phyloP scores from a whole-genome alignment of 2,113 vertebrate species.

The Saimiri boliviensis region DNA sequence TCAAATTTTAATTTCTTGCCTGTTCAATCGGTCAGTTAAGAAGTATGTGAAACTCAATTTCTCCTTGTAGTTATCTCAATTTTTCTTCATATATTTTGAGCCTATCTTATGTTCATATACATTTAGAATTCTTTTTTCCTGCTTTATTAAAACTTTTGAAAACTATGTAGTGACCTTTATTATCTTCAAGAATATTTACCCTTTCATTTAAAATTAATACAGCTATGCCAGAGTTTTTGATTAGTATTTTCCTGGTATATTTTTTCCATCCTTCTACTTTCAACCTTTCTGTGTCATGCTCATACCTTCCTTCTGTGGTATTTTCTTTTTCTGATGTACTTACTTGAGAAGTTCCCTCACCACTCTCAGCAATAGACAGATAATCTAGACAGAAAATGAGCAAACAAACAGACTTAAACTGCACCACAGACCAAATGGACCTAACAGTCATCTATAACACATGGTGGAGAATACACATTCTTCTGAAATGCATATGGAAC shows the following conservation, averaged over 20 bases:
- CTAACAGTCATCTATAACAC: not conserved
- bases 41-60: not conserved
- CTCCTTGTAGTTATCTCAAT: not conserved
- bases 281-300: not conserved
- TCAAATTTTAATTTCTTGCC: not conserved
- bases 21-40: not conserved
- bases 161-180: not conserved
- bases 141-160: not conserved
- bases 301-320: not conserved
- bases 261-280: not conserved
- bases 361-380: not conserved
- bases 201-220: not conserved
- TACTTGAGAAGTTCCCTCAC: not conserved
- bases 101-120: not conserved
- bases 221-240: not conserved
- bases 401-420: not conserved
- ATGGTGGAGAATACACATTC: not conserved
- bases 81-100: not conserved
- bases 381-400: not conserved
- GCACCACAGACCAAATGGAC: not conserved
- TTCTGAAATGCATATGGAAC: not conserved
- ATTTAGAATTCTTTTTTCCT: slow-evolving; percentile 19
- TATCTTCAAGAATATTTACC: not conserved
- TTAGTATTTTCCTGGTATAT: not conserved
- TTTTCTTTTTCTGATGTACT: not conserved